Conservation (phyloP, 2,888 invertebrate genomes). For the Andrena camellia region DNA sequence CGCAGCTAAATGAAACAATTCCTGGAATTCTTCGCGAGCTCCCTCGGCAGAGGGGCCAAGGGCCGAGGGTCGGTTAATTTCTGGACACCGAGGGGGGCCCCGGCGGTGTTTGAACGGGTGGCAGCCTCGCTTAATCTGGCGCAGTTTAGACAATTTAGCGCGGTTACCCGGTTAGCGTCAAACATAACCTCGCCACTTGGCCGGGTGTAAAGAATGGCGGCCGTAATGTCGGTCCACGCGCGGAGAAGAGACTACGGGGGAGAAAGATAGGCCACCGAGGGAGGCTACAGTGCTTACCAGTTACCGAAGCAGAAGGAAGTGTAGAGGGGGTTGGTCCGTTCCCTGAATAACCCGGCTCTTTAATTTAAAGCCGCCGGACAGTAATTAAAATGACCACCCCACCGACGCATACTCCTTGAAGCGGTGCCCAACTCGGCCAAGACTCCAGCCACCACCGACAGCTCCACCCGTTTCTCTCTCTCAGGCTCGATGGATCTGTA, state of each 20-base stretch:
- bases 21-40: conserved; percentile 74
- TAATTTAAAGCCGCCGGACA: conserved; percentile 84
- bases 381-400: conserved; percentile 85
- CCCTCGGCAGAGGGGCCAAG: conserved; percentile 44
- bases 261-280: conserved; percentile 61
- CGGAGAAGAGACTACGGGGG: conserved; percentile 54
- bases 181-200: conserved; percentile 78
- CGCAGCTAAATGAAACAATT: conserved; percentile 75
- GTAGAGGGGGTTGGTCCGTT: conserved; percentile 76
- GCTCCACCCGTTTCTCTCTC: not conserved
- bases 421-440: conserved; percentile 80
- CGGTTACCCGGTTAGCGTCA: conserved; percentile 81
- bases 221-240: conserved; percentile 76
- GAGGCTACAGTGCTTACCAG: conserved; percentile 73
- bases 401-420: conserved; percentile 80
- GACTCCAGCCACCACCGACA: conserved; percentile 21
- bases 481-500: not conserved
- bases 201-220: conserved; percentile 77
- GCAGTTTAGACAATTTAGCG: conserved; percentile 82
- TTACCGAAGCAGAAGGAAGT: conserved; percentile 76
- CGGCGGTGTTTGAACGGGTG: conserved; percentile 56
- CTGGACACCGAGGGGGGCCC: conserved; percentile 71
- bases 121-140: conserved; percentile 78
- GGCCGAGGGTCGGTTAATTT: conserved; percentile 77
- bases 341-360: conserved; percentile 83